phyloP scores from a whole-genome alignment of 2,888 invertebrate species.

The Beris morrisii region DNA sequence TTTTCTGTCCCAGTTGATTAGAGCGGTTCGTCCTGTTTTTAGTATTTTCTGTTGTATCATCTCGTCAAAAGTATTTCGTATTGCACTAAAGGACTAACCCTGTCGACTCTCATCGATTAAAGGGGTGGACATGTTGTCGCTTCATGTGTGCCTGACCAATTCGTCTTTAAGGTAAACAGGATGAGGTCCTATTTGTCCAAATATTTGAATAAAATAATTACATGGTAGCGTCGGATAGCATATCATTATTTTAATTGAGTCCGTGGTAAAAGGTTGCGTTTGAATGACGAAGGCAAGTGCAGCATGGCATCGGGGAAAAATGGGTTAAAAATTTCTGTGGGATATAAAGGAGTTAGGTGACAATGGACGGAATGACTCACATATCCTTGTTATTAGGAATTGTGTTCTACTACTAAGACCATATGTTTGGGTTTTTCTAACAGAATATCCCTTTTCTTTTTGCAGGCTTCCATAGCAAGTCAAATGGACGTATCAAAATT shows the following conservation, averaged over 20 bases:
- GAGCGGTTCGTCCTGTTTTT: neutral
- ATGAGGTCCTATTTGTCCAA: slow-evolving; percentile 30
- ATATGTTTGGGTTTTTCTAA: neutral
- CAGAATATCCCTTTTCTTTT: neutral
- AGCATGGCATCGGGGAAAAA: neutral
- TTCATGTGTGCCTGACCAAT: neutral
- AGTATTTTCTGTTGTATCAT: no score
- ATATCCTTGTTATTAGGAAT: neutral
- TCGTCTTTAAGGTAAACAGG: slow-evolving; percentile 30
- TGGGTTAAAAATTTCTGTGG: neutral
- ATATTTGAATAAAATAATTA: slow-evolving; percentile 30
- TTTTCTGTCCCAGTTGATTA: slow-evolving; percentile 13
- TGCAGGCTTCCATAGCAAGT: slow-evolving; percentile 40
- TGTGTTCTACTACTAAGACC: neutral
- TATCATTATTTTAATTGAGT: slow-evolving; percentile 31
- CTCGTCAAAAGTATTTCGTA: no score
- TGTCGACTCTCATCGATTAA: slow-evolving; percentile 13
- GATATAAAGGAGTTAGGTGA: no score
- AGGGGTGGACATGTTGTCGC: slow-evolving; percentile 25
- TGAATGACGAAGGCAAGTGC: neutral
- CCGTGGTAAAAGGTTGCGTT: slow-evolving; percentile 4
- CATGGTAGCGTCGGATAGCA: slow-evolving; percentile 20
- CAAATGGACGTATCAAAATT: slow-evolving; percentile 57
- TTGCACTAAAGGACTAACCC: no score
- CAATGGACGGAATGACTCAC: neutral